phyloP scores from a whole-genome alignment of 2,797 vertebrate genomes.

The Phaenicophaeus curvirostris region DNA sequence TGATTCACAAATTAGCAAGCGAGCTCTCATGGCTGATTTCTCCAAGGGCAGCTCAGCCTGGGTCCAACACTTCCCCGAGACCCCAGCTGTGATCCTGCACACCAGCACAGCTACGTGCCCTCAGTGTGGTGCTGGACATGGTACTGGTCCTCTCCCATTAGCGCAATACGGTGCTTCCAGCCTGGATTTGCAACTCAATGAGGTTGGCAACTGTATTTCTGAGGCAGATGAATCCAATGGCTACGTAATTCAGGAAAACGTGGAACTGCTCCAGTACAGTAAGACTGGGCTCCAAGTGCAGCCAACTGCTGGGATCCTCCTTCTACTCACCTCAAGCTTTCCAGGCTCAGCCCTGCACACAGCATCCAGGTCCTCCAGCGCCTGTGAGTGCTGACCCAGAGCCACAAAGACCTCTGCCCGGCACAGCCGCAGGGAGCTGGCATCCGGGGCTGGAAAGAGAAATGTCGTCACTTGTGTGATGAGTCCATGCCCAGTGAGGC shows the following conservation, averaged over 20 bases:
- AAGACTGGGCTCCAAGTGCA: not conserved
- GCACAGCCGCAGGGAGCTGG: conserved; percentile 79
- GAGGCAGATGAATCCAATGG: not conserved
- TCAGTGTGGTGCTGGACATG: not conserved
- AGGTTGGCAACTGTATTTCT: not conserved
- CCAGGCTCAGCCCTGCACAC: conserved; percentile 83
- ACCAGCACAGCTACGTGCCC: not conserved
- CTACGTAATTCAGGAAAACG: not conserved
- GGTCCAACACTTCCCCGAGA: not conserved
- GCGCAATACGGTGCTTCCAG: not conserved
- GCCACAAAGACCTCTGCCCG: conserved; percentile 80
- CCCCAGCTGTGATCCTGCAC: not conserved
- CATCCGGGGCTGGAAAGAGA: conserved; percentile 76
- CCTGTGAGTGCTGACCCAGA: conserved; percentile 74
- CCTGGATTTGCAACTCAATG: not conserved
- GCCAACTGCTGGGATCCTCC: accelerated
- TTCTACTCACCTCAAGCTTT: conserved; percentile 79
- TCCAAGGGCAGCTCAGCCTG: not conserved
- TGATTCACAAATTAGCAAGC: not conserved
- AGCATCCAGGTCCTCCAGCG: conserved; percentile 83
- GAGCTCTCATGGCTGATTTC: not conserved
- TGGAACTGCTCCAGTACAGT: not conserved
- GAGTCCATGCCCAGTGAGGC: accelerated
- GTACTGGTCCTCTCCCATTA: not conserved
- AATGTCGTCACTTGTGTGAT: accelerated